These are phyloP conservation scores for Etia nguti DNA, from an alignment of 2,113 vertebrate genomes.

Conservation along the genomic window DNA sequence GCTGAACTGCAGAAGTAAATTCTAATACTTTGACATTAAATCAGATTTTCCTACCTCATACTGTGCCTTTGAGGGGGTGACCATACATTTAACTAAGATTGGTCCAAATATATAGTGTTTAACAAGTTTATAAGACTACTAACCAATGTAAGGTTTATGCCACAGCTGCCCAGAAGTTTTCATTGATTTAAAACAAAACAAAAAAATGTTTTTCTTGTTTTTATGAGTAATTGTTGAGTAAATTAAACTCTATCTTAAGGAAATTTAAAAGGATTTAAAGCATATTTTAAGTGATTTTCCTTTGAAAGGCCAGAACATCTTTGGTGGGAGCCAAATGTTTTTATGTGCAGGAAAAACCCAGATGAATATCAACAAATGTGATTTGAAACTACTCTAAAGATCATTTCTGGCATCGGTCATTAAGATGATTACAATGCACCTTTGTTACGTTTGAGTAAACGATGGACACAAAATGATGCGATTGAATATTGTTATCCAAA, in stretches of 20 bases:
- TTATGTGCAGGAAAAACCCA: background rate
- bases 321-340: background rate
- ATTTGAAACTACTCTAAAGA: background rate
- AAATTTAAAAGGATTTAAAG: background rate
- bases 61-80: background rate
- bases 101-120: background rate
- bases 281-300: background rate
- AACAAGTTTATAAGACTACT: background rate
- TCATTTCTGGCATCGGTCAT: background rate
- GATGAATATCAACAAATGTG: background rate
- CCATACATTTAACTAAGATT: background rate
- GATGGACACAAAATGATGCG: background rate
- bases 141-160: background rate
- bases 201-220: background rate
- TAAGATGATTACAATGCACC: background rate
- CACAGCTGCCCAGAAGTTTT: background rate
- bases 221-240: background rate
- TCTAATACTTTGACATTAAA: rapidly evolving
- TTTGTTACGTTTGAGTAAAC: background rate
- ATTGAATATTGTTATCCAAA: background rate
- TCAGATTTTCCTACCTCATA: background rate
- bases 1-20: background rate
- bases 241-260: rapidly evolving
- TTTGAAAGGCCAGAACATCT: background rate
- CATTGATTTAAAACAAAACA: background rate